phyloP scores from a whole-genome alignment of 1,140 invertebrate genomes.

The Bombus waltoni region DNA sequence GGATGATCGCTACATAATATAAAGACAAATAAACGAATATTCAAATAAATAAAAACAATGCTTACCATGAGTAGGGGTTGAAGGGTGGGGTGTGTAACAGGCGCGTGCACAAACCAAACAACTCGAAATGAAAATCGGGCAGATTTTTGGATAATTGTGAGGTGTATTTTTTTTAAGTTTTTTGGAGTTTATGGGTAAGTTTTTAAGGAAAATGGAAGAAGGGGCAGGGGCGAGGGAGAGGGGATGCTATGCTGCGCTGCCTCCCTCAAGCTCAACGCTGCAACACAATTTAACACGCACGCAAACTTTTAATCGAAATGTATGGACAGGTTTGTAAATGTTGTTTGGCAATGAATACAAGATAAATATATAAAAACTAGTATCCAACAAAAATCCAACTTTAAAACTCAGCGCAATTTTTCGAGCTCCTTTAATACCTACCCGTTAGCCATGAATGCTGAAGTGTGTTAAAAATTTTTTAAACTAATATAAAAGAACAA shows the following conservation, averaged over 20 bases:
- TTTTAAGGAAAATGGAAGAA: conserved; percentile 59
- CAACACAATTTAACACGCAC: conserved; percentile 83
- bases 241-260: conserved; percentile 82
- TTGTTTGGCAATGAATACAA: conserved; percentile 50
- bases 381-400: conserved; percentile 48
- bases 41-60: conserved; percentile 82
- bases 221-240: conserved; percentile 66
- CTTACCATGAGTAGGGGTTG: conserved; percentile 83
- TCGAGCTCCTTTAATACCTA: conserved; percentile 51
- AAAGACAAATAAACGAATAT: conserved; percentile 70
- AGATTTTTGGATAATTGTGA: conserved; percentile 78
- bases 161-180: conserved; percentile 71
- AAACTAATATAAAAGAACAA: conserved; percentile 53
- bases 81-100: conserved; percentile 83
- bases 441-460: conserved; percentile 45
- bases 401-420: conserved; percentile 45
- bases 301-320: conserved; percentile 78
- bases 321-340: conserved; percentile 50
- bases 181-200: conserved; percentile 70
- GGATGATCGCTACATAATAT: conserved; percentile 56
- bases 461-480: conserved; percentile 59
- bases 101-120: conserved; percentile 83
- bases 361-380: conserved; percentile 47
- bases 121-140: conserved; percentile 83
- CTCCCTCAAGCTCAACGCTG: conserved; percentile 83